These are phyloP conservation scores for Trissolcus basalis DNA, from an alignment of 1,140 invertebrate genomes.

Conservation along the genomic window DNA sequence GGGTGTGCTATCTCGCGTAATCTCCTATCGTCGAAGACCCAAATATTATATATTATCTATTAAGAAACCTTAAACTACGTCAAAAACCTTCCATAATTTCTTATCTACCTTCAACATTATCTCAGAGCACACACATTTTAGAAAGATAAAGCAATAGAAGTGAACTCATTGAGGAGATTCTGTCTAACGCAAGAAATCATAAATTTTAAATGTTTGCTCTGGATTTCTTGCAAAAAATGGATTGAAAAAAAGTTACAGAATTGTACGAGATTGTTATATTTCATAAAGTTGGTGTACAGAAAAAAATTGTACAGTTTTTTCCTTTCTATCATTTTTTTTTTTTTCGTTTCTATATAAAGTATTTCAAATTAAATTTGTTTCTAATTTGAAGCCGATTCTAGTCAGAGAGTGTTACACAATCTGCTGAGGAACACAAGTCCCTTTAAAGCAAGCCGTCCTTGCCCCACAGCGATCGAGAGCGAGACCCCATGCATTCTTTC, in stretches of 20 bases:
- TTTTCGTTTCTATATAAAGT: too few species aligned
- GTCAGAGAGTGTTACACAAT: slow-evolving; percentile 49
- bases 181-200: neutral
- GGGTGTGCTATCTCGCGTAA: neutral
- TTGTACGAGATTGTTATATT: too few species aligned
- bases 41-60: slow-evolving; percentile 24
- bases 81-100: slow-evolving; percentile 16
- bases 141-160: slow-evolving; percentile 28
- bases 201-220: neutral
- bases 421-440: slow-evolving; percentile 54
- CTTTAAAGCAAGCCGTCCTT: slow-evolving; percentile 63
- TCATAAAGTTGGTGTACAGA: too few species aligned
- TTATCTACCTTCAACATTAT: slow-evolving; percentile 39
- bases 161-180: slow-evolving; percentile 9
- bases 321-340: too few species aligned
- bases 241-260: too few species aligned
- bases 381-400: too few species aligned
- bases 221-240: too few species aligned
- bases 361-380: too few species aligned
- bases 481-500: slow-evolving; percentile 63
- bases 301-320: too few species aligned
- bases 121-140: slow-evolving; percentile 32
- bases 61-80: slow-evolving; percentile 26
- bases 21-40: slow-evolving; percentile 21
- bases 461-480: slow-evolving; percentile 53